Conservation (phyloP, 2,113 vertebrate species). For the Passer domesticus region DNA sequence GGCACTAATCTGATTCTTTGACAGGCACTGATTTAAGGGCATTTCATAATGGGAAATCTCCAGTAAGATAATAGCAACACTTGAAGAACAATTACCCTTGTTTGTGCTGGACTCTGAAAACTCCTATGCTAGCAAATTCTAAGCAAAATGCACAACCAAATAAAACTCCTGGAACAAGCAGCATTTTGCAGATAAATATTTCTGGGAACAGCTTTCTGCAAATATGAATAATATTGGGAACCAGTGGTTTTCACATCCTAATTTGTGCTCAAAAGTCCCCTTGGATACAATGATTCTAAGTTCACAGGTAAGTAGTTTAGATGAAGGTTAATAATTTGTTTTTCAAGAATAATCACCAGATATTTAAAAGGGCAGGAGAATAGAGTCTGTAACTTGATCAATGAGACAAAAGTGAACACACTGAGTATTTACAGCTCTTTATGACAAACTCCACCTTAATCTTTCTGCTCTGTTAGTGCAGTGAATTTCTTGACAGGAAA, state of each 20-base stretch:
- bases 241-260: neutral
- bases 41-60: constrained; percentile 27
- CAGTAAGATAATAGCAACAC: neutral
- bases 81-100: constrained; percentile 24
- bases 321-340: neutral
- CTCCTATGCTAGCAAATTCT: neutral
- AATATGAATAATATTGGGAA: neutral
- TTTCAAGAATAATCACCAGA: neutral
- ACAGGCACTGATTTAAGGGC: constrained; percentile 42
- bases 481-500: neutral
- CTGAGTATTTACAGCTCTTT: neutral
- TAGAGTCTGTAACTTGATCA: neutral
- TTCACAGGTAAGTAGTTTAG: neutral
- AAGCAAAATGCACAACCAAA: constrained; percentile 54
- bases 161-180: constrained; percentile 40
- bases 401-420: neutral
- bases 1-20: neutral
- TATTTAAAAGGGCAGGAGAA: neutral
- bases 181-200: constrained; percentile 31
- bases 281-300: neutral
- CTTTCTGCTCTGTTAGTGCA: neutral
- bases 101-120: constrained; percentile 40
- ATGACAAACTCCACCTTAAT: neutral
- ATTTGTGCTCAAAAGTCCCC: neutral
- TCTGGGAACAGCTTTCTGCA: constrained; percentile 49